Base-by-base conservation (phyloP, 2,113 vertebrate genomes). In the Oreocharis arfaki region DNA sequence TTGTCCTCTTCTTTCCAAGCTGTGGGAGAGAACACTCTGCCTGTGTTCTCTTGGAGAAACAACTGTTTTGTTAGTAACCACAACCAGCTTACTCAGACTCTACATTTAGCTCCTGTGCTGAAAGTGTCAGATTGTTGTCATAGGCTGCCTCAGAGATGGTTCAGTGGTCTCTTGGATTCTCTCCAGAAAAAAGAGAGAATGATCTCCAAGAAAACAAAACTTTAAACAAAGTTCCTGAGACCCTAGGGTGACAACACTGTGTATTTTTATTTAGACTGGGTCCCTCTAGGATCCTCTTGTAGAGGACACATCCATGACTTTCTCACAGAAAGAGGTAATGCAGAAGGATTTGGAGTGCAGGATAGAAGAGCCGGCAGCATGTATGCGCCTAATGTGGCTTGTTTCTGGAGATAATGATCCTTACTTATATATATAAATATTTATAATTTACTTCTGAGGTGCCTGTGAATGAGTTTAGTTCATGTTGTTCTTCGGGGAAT, bases 191-290 rank as follows among this genome's bases (percentile, higher is more conserved):
- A 53, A 56, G 39, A 74, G 39, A 85, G 67, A 88, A 91, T 53
- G 33, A 70, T 98, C 79, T 96, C 95, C 78, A 97, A 61, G 97
- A 96, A 97, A 97, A 97, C 91, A 93, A 57, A 78, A 50, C 35
- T 12, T n/a, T 84, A 96, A 97, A 96, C 96, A 96, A 68, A 91
- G 93, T 95, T 97, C 92, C 87, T 60, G 26, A 91, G 89, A 96
- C 81, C 81, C 52, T 37, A 39, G 87, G 71, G 68, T 95, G 93
- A 96, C 96, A 93, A 5, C 33, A 28, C 24, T 13, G 22, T 89
- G 2, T 96, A 35, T 97, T 97, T 97, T 97, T 97, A 91, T 97
- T 97, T 95, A 95, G 93, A 50, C 63, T 78, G 81, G 33, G 28
- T 83, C 12, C 57, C 49, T 92, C 3, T 28, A 85, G 88, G 63